Percentiles rank a stretch among this genome's conserved stretches.
phyloP scores from a whole-genome alignment of 2,797 vertebrate species.

The Pogoniulus pusillus region DNA sequence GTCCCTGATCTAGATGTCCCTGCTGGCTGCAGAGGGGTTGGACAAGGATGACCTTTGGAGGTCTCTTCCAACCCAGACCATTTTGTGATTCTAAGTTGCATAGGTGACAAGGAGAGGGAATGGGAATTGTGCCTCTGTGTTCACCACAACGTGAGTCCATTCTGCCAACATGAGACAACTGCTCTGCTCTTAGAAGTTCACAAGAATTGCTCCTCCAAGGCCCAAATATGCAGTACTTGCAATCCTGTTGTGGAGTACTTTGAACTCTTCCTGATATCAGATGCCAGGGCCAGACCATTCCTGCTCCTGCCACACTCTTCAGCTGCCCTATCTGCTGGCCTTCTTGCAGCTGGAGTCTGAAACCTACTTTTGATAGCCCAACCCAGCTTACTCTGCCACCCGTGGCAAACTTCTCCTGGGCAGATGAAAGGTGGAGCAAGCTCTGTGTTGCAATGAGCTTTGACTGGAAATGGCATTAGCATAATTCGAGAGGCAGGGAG shows the following conservation, averaged over 20 bases:
- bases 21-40: no score
- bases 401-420: fast-evolving
- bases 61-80: no score
- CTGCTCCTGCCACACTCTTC: not conserved
- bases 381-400: not conserved
- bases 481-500: not conserved
- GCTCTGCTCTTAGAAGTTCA: not conserved
- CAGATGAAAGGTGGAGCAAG: not conserved
- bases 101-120: not conserved
- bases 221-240: not conserved
- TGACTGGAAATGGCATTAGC: not conserved
- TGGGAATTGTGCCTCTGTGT: not conserved
- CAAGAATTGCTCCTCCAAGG: not conserved
- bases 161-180: not conserved
- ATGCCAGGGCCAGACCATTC: not conserved
- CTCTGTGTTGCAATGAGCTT: not conserved
- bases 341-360: not conserved
- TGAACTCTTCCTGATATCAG: not conserved
- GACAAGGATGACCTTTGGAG: no score
- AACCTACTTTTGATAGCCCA: not conserved
- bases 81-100: not conserved
- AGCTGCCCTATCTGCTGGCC: not conserved
- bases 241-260: not conserved
- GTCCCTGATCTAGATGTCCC: no score
- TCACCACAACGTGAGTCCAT: not conserved